phyloP scores from a whole-genome alignment of 2,113 vertebrate species.

The Dermatemys mawii region DNA sequence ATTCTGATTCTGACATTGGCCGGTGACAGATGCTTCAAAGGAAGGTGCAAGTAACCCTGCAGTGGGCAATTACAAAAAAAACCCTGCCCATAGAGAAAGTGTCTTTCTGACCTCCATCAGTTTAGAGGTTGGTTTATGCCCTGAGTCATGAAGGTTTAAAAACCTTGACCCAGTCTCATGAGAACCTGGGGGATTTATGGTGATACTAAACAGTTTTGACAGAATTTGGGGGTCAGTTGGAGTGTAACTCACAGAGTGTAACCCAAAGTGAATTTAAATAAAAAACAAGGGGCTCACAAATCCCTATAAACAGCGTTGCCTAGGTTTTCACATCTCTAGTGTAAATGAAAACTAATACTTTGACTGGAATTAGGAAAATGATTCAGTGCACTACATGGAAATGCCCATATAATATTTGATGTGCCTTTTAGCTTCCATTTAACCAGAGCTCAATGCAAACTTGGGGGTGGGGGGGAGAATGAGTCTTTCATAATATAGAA shows the following conservation, averaged over 20 bases:
- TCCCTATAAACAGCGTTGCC: not conserved
- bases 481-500: not conserved
- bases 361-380: fast-evolving
- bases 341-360: not conserved
- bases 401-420: fast-evolving
- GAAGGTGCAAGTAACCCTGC: not conserved
- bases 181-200: not conserved
- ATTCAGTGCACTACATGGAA: not conserved
- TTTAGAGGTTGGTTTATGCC: not conserved
- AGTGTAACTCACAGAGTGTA: not conserved
- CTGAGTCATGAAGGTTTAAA: not conserved
- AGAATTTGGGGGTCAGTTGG: not conserved
- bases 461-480: not conserved
- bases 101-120: not conserved
- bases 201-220: not conserved
- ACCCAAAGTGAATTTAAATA: not conserved
- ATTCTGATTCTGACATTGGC: not conserved
- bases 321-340: fast-evolving
- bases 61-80: not conserved
- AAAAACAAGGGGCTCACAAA: not conserved
- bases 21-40: not conserved
- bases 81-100: not conserved
- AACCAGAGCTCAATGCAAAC: not conserved
- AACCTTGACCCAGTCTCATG: not conserved
- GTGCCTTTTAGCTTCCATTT: not conserved